phyloP scores from a whole-genome alignment of 2,113 vertebrate species.

The Microcebus griseorufus region DNA sequence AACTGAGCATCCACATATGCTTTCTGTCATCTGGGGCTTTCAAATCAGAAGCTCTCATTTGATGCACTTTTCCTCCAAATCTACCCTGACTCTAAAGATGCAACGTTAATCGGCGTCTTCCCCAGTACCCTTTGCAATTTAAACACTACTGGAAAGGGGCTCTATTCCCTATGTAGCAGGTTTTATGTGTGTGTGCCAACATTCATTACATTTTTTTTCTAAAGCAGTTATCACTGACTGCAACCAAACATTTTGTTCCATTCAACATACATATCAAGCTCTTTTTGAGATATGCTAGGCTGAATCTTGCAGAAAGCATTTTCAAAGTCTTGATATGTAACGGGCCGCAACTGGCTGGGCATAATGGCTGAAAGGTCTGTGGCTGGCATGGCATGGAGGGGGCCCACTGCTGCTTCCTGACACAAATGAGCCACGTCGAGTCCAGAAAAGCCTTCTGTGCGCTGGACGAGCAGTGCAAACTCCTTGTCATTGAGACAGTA shows the following conservation, averaged over 20 bases:
- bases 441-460: slow-evolving; percentile 98
- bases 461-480: slow-evolving; percentile 97
- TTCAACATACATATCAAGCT: slow-evolving; percentile 98
- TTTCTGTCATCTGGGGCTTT: slow-evolving; percentile 89
- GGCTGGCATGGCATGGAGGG: slow-evolving; percentile 94
- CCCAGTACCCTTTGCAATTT: slow-evolving; percentile 86
- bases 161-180: slow-evolving; percentile 87
- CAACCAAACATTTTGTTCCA: slow-evolving; percentile 99
- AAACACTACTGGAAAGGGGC: slow-evolving; percentile 89
- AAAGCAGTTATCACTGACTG: slow-evolving; percentile 93
- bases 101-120: slow-evolving; percentile 87
- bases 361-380: slow-evolving; percentile 96
- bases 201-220: slow-evolving; percentile 83
- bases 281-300: slow-evolving; percentile 99
- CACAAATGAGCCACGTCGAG: slow-evolving; percentile 96
- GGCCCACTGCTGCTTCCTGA: slow-evolving; percentile 96
- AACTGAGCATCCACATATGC: slow-evolving; percentile 89
- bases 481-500: slow-evolving; percentile 99
- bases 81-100: slow-evolving; percentile 88
- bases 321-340: slow-evolving; percentile 99
- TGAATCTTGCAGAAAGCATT: slow-evolving; percentile 99
- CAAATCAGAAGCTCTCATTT: slow-evolving; percentile 87
- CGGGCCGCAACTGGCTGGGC: slow-evolving; percentile 96
- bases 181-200: slow-evolving; percentile 87
- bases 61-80: slow-evolving; percentile 89